Percentiles rank a stretch among this genome's conserved stretches.
These are phyloP conservation scores for Campoletis sonorensis DNA, from an alignment of 1,140 invertebrate species.

Conservation along the genomic window DNA sequence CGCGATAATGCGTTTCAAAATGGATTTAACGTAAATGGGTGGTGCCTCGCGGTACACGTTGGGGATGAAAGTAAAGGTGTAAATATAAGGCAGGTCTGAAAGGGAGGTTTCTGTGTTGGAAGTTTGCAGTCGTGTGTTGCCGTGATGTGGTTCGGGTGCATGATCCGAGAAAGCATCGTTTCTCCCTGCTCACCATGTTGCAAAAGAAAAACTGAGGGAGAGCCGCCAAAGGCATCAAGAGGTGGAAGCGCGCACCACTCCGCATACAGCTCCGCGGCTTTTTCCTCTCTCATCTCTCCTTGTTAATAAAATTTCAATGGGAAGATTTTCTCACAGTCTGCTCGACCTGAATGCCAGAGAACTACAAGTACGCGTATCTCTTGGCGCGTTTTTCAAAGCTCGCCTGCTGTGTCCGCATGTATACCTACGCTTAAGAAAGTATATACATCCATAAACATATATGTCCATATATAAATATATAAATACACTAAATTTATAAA, in stretches of 20 bases:
- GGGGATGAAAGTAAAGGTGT: constrained; percentile 69
- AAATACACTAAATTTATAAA: no score
- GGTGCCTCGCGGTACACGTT: background rate
- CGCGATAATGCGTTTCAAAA: constrained; percentile 70
- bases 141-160: background rate
- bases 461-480: constrained; percentile 23
- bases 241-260: constrained; percentile 60
- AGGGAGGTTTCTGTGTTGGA: background rate
- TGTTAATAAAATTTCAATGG: constrained; percentile 73
- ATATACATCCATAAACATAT: constrained; percentile 1
- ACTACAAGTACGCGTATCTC: constrained; percentile 14
- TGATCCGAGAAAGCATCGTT: constrained; percentile 54
- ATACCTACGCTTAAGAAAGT: constrained; percentile 21
- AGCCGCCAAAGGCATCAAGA: constrained; percentile 55
- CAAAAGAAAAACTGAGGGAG: constrained; percentile 30
- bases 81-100: constrained; percentile 56
- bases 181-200: background rate
- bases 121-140: background rate
- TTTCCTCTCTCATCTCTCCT: constrained; percentile 62
- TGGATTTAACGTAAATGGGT: constrained; percentile 44
- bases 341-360: constrained; percentile 38
- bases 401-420: constrained; percentile 27
- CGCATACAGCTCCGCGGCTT: constrained; percentile 60
- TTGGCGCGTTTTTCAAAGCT: constrained; percentile 5
- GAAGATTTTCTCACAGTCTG: constrained; percentile 72